Evolutionary conservation across 2,888 invertebrate genomes (phyloP), one percentile per base, ranked within the genome.

Genomic region (Pollenia angustigena): DNA sequence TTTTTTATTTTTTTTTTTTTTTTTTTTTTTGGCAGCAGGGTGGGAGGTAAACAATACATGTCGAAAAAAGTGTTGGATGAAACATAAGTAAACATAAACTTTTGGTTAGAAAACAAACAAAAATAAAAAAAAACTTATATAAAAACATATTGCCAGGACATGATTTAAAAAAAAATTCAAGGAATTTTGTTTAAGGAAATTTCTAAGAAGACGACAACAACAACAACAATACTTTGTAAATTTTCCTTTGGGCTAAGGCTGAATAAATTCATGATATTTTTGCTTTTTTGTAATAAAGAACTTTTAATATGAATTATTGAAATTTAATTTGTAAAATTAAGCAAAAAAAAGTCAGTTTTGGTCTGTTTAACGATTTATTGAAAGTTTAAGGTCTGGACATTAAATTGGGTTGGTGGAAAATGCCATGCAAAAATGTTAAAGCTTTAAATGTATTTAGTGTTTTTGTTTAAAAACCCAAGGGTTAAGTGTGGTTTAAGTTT

Each of bases 111-210:
- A 68, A 50, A 66, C 7, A 69, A 62, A 62, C 18, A 62, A 12
- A 40, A 50, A 58, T 32, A 44, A 54, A 14, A 23, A 58, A 46
- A 68, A 18, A 40, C n/a, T 66, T 1, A 60, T 23, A 71, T 50
- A 80, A 80, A 56, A 72, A 68, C 75, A 81, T 81, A 81, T 81
- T 81, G 75, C 52, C 81, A 68, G 66, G 74, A 68, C 81, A 81
- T 75, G 81, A 75, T 66, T 68, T 58, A 50, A 75, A 68, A 23
- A 18, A 2, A 23, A 75, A 81, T 48, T 66, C 32, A 64, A 64
- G 48, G 23, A 74, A 74, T 66, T 72, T 74, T 48, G 32, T 81
- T 74, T 64, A 64, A 58, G 40, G 58, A 8, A 48, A 18, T 48
- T 16, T 50, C 40, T 32, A 44, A 6, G 44, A 64, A 42, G 42